phyloP scores from a whole-genome alignment of 2,797 vertebrate species.

The Alosa sapidissima region DNA sequence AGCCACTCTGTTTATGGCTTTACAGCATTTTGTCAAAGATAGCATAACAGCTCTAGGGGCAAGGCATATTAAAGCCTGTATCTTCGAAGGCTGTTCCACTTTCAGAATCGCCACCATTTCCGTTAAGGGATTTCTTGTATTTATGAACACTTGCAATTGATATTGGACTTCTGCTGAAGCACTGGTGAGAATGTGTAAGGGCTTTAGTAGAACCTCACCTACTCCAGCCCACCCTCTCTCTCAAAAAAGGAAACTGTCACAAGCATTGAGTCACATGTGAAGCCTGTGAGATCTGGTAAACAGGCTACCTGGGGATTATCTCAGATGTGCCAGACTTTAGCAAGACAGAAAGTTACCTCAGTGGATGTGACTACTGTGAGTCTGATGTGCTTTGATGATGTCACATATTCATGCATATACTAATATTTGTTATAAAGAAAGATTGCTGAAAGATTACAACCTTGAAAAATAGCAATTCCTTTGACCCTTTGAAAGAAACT shows the following conservation, averaged over 20 bases:
- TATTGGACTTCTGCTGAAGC: neutral
- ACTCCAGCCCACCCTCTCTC: too few species aligned
- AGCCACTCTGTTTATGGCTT: neutral
- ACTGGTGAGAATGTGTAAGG: neutral
- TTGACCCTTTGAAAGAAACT: conserved; percentile 49
- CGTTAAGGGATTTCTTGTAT: neutral
- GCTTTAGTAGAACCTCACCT: neutral
- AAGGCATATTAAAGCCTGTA: neutral
- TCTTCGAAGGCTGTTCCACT: neutral
- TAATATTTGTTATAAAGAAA: conserved; percentile 40
- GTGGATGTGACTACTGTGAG: conserved; percentile 53
- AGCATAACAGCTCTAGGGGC: neutral
- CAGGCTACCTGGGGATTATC: conserved; percentile 3
- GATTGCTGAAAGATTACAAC: conserved; percentile 6
- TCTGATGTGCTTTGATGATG: conserved; percentile 66
- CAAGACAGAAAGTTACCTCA: conserved; percentile 60
- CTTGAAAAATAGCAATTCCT: neutral
- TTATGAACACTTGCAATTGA: neutral
- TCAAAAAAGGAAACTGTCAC: neutral
- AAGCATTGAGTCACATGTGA: neutral
- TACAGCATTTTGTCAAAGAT: neutral
- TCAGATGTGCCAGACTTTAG: conserved; percentile 34
- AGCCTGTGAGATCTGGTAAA: neutral
- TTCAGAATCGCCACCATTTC: neutral
- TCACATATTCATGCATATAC: conserved; percentile 62